Conservation (phyloP, 30 jellyfish, hydroid and myxozoan genomes). For the Cassiopea andromeda region DNA sequence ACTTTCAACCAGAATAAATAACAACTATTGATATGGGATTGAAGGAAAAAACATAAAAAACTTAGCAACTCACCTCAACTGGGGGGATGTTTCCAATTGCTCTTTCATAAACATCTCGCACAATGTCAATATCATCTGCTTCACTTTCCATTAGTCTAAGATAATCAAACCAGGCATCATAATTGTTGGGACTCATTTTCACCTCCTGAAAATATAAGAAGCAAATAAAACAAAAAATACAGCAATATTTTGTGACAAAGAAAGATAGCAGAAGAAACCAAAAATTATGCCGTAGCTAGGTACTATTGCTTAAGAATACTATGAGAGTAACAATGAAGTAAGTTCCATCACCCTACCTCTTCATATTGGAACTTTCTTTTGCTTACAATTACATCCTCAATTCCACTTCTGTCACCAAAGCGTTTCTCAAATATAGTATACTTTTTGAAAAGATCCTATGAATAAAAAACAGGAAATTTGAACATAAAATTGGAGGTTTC, state of each 20-base stretch:
- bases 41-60: not conserved
- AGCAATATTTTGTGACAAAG: not conserved
- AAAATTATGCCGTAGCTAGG: too few relatives aligned
- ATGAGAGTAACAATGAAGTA: too few relatives aligned
- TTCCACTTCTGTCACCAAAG: conserved; percentile 97
- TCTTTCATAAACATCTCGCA: conserved; percentile 93
- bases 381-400: conserved; percentile 97
- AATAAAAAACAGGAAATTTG: not conserved
- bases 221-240: conserved; percentile 1
- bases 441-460: conserved; percentile 87
- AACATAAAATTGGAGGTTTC: not conserved
- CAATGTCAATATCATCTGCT: conserved; percentile 69
- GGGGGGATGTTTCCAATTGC: conserved; percentile 97
- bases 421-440: conserved; percentile 93
- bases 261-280: too few relatives aligned
- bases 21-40: not conserved
- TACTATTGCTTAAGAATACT: too few relatives aligned
- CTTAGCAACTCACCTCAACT: conserved; percentile 58
- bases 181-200: conserved; percentile 80
- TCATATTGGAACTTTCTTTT: conserved; percentile 92
- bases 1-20: too few relatives aligned
- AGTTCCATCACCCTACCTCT: conserved; percentile 59
- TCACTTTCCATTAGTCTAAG: conserved; percentile 93
- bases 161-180: conserved; percentile 98
- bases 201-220: conserved; percentile 61